Conservation (phyloP, 2,113 vertebrate species). For the Ondatra zibethicus region DNA sequence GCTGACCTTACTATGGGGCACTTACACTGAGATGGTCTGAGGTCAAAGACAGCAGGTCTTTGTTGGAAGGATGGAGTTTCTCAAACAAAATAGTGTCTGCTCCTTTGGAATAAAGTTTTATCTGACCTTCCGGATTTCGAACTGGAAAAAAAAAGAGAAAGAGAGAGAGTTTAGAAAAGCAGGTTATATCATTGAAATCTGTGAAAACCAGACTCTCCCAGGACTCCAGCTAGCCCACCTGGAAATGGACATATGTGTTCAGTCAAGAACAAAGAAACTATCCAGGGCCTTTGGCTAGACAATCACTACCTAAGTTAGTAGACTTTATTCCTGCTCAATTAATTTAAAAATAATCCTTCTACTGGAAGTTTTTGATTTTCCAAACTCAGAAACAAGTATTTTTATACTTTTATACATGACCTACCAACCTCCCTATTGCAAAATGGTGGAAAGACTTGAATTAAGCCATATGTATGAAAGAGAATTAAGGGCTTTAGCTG, state of each 20-base stretch:
- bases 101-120: slow-evolving; percentile 86
- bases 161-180: slow-evolving; percentile 33
- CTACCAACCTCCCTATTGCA: neutral
- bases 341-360: slow-evolving; percentile 54
- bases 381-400: slow-evolving; percentile 50
- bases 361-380: slow-evolving; percentile 26
- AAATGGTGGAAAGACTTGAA: slow-evolving; percentile 19
- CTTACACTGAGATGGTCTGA: slow-evolving; percentile 84
- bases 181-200: neutral
- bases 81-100: slow-evolving; percentile 85
- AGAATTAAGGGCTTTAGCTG: slow-evolving; percentile 15
- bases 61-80: slow-evolving; percentile 82
- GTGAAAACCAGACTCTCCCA: slow-evolving; percentile 7
- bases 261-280: slow-evolving; percentile 30
- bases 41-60: slow-evolving; percentile 80
- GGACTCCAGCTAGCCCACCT: neutral
- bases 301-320: slow-evolving; percentile 34
- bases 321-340: slow-evolving; percentile 27
- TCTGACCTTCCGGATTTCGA: slow-evolving; percentile 83
- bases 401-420: neutral
- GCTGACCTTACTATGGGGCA: neutral
- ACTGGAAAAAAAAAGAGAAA: slow-evolving; percentile 74
- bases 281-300: slow-evolving; percentile 3
- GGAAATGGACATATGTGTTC: neutral
- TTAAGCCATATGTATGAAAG: neutral